Evolutionary conservation across 2,888 invertebrate species (phyloP).

Genomic region (Cosmia trapezina): DNA sequence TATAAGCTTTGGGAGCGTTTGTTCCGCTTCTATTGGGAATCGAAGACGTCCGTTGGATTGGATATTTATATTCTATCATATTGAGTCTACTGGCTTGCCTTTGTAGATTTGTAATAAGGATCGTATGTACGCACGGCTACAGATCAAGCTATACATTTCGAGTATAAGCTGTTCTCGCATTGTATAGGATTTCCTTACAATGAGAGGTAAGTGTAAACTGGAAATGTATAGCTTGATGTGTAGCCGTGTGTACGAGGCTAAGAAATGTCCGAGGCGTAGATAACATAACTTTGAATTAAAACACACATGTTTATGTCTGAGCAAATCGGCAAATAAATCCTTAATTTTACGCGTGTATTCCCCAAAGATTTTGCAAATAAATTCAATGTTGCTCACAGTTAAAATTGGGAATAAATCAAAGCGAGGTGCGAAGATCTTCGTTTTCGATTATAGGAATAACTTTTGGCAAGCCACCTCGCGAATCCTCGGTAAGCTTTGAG

Average conservation of each 20-base stretch:
- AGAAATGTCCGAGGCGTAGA: not conserved
- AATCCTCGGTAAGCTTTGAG: conserved; percentile 15
- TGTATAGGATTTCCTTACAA: too few relatives aligned
- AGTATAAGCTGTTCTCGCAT: too few relatives aligned
- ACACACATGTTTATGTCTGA: not conserved
- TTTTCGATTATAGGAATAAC: conserved; percentile 50
- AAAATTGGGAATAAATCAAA: conserved; percentile 64
- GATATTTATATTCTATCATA: conserved; percentile 10
- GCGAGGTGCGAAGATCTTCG: conserved; percentile 38
- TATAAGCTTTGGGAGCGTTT: conserved; percentile 15
- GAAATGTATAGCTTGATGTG: too few relatives aligned
- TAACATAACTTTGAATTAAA: not conserved
- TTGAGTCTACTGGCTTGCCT: conserved; percentile 5
- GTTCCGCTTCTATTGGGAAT: conserved; percentile 30
- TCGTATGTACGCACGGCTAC: too few relatives aligned
- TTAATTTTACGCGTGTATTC: conserved; percentile 60
- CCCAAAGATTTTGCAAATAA: conserved; percentile 65
- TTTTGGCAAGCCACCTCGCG: conserved; percentile 32
- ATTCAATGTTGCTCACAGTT: conserved; percentile 67
- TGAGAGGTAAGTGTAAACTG: too few relatives aligned
- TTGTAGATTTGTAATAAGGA: conserved; percentile 7
- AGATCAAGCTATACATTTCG: too few relatives aligned
- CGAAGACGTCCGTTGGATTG: conserved; percentile 6
- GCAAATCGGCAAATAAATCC: conserved; percentile 63
- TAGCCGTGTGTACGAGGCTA: not conserved